Evolutionary conservation across 2,888 invertebrate species (phyloP).

Genomic region (Thecocarcelia acutangulata): DNA sequence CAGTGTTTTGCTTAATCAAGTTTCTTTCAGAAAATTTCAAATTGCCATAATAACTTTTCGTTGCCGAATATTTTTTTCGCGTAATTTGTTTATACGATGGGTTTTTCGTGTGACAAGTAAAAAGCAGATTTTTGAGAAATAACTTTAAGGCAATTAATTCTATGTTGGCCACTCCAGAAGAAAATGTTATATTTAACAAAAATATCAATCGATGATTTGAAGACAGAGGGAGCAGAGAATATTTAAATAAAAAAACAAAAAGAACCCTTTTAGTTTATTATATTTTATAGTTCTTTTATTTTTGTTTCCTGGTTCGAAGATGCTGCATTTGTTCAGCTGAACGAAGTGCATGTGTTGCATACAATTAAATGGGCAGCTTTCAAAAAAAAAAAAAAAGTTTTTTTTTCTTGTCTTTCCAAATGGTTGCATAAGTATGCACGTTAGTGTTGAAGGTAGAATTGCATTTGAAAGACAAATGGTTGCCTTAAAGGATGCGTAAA

Average conservation of each 20-base stretch:
- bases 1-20: background rate
- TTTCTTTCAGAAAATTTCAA: background rate
- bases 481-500: conserved; percentile 78
- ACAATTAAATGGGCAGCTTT: conserved; percentile 38
- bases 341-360: conserved; percentile 17
- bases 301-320: conserved; percentile 55
- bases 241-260: conserved; percentile 4
- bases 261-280: conserved; percentile 39
- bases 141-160: background rate
- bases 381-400: no score
- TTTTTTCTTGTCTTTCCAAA: background rate
- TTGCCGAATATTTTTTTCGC: no score
- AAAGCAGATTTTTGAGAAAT: no score
- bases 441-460: conserved; percentile 22
- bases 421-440: background rate
- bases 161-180: background rate
- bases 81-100: no score
- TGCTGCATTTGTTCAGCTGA: conserved; percentile 28
- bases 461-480: conserved; percentile 61
- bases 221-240: conserved; percentile 19
- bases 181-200: conserved; percentile 21
- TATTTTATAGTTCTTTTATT: background rate
- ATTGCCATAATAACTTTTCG: no score
- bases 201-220: conserved; percentile 50
- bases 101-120: no score